Evolutionary conservation across 2,888 invertebrate genomes (phyloP).

Genomic region (Agriopis leucophaearia): DNA sequence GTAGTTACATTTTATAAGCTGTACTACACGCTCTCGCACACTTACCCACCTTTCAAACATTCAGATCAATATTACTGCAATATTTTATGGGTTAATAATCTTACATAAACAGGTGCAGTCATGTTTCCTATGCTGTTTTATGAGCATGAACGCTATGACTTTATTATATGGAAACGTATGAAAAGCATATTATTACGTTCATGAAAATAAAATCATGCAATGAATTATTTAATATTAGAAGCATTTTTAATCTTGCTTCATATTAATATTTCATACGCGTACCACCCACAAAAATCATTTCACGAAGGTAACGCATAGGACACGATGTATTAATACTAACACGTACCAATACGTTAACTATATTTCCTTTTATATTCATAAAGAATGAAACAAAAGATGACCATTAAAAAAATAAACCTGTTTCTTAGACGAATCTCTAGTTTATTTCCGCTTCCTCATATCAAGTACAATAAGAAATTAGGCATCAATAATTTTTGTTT

Average conservation of each 20-base stretch:
- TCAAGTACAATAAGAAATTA: no score
- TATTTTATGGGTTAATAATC: slow-evolving; percentile 43
- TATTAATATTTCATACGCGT: background rate
- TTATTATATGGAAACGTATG: slow-evolving; percentile 27
- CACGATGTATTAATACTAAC: background rate
- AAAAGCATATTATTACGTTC: slow-evolving; percentile 15
- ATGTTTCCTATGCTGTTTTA: slow-evolving; percentile 35
- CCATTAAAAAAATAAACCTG: no score
- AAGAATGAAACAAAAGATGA: no score
- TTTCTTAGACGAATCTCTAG: no score
- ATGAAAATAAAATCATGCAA: slow-evolving; percentile 16
- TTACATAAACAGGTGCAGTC: slow-evolving; percentile 34
- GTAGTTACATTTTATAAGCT: slow-evolving; percentile 64
- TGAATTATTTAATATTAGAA: slow-evolving; percentile 7
- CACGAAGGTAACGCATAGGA: slow-evolving; percentile 1
- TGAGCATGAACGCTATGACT: slow-evolving; percentile 30
- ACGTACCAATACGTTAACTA: background rate
- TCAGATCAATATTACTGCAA: slow-evolving; percentile 49
- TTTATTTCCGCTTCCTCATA: no score
- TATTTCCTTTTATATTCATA: no score
- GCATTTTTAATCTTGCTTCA: background rate
- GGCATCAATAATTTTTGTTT: no score
- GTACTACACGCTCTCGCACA: slow-evolving; percentile 49
- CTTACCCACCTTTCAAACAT: slow-evolving; percentile 45
- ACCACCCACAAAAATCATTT: background rate